A percentile compares a stretch with the other conserved stretches of the same genome.
These are phyloP conservation scores for Microcebus jonahi DNA, from an alignment of 2,113 vertebrate species.

Conservation along the genomic window DNA sequence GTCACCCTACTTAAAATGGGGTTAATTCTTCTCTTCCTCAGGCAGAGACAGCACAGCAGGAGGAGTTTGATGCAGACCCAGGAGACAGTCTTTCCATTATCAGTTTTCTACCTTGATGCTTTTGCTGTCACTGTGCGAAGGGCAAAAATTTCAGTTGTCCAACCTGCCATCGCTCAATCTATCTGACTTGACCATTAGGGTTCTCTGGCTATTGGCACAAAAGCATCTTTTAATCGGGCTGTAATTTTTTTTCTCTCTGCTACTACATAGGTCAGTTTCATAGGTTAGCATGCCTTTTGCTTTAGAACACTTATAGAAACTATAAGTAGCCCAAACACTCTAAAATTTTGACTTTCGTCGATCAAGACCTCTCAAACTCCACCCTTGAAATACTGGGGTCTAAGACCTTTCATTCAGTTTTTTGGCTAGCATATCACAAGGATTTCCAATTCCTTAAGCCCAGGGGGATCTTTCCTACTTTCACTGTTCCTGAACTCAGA, in stretches of 20 bases:
- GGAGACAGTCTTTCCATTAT: not conserved
- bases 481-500: not conserved
- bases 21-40: not conserved
- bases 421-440: not conserved
- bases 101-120: not conserved
- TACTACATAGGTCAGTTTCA: not conserved
- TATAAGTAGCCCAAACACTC: not conserved
- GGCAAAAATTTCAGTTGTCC: not conserved
- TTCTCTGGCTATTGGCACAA: not conserved
- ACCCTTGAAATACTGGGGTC: not conserved
- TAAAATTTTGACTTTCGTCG: not conserved
- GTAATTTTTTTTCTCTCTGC: not conserved
- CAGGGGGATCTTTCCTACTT: not conserved
- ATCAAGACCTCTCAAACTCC: not conserved
- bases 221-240: not conserved
- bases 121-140: not conserved
- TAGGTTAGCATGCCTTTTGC: not conserved
- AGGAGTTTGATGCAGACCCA: not conserved
- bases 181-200: not conserved
- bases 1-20: constrained; percentile 30
- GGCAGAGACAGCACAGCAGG: not conserved
- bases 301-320: not conserved
- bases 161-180: not conserved
- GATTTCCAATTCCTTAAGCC: not conserved
- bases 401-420: not conserved